Conservation (phyloP, 2,797 vertebrate genomes). For the Emydoidea blandingii region DNA sequence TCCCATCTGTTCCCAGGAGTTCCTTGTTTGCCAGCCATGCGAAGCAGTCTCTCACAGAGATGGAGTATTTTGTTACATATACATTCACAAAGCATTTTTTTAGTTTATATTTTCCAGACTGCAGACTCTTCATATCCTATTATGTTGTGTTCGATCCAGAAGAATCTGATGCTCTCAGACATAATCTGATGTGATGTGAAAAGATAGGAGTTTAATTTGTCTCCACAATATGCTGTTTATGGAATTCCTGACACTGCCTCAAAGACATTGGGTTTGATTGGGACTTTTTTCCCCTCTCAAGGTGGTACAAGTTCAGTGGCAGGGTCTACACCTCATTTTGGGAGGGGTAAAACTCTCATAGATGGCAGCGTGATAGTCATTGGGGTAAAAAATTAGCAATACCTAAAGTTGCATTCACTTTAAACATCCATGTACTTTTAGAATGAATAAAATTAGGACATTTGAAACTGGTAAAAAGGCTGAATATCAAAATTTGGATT, state of each 20-base stretch:
- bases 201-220: neutral
- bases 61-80: neutral
- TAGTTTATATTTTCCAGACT: constrained; percentile 2
- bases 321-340: neutral
- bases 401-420: neutral
- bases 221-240: neutral
- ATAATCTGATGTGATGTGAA: neutral
- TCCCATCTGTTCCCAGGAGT: neutral
- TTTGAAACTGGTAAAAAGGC: neutral
- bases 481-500: neutral
- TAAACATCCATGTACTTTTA: neutral
- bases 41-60: neutral
- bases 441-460: neutral
- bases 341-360: neutral
- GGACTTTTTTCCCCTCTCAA: neutral
- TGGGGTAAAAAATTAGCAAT: neutral
- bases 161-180: neutral
- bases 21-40: neutral
- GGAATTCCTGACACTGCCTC: neutral
- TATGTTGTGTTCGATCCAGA: neutral
- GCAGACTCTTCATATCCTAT: neutral
- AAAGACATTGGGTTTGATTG: neutral
- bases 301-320: neutral
- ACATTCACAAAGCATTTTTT: neutral
- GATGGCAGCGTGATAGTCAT: neutral